Percentiles rank a stretch among this genome's conserved stretches.
Evolutionary conservation across 2,797 vertebrate species (phyloP).

Genomic region (Ammospiza maritima): DNA sequence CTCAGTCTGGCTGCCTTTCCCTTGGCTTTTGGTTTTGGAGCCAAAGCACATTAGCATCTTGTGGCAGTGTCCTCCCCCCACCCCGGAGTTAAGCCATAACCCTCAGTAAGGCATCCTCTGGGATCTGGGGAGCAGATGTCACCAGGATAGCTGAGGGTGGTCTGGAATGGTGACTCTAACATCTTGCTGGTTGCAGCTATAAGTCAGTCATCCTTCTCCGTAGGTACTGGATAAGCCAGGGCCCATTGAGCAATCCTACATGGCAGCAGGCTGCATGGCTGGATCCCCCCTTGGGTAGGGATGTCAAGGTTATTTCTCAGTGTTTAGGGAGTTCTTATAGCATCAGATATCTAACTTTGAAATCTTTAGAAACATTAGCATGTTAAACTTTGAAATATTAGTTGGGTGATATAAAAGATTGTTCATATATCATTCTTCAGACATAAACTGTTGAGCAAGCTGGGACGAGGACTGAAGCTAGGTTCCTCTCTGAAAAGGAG

Average conservation of each 20-base stretch:
- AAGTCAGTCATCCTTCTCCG: neutral
- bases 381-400: neutral
- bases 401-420: neutral
- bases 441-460: neutral
- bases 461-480: neutral
- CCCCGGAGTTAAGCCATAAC: accelerated
- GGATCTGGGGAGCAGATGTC: neutral
- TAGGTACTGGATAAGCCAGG: neutral
- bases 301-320: neutral
- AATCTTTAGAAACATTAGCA: neutral
- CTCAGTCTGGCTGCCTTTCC: neutral
- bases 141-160: neutral
- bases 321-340: neutral
- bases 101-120: no score
- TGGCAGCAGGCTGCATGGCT: neutral
- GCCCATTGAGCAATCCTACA: neutral
- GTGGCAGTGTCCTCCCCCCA: neutral
- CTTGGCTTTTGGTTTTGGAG: neutral
- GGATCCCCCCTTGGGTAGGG: neutral
- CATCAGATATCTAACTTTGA: neutral
- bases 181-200: neutral
- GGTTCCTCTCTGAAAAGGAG: neutral
- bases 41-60: neutral
- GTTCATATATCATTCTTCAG: no score
- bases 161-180: neutral